These are phyloP conservation scores for Cerceris rybyensis DNA, from an alignment of 2,888 invertebrate species.

Conservation along the genomic window DNA sequence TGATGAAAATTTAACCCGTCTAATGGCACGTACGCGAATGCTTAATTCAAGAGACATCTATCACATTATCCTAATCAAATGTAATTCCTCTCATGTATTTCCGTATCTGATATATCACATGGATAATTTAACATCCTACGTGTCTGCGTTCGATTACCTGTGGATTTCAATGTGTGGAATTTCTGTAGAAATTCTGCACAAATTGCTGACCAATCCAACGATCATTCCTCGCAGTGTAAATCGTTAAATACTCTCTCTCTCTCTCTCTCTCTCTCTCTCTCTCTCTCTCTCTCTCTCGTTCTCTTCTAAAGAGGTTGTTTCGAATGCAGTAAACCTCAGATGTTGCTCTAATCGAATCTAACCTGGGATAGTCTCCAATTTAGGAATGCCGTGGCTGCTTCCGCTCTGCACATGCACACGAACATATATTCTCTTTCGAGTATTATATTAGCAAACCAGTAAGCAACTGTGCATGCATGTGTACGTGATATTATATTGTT, in stretches of 20 bases:
- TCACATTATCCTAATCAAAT: not conserved
- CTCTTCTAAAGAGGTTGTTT: conserved; percentile 15
- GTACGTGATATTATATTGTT: not conserved
- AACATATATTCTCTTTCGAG: conserved; percentile 29
- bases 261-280: too few species aligned
- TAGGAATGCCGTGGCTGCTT: conserved; percentile 62
- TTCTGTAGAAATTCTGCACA: not conserved
- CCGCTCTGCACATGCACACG: conserved; percentile 14
- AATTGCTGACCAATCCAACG: too few species aligned
- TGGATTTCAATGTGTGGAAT: conserved; percentile 1
- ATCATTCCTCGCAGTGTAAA: too few species aligned
- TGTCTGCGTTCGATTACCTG: too few species aligned
- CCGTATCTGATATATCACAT: not conserved
- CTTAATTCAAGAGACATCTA: too few species aligned
- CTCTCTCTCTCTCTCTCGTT: too few species aligned
- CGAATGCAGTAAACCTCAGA: conserved; percentile 38
- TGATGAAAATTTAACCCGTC: too few species aligned
- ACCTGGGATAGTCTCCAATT: conserved; percentile 56
- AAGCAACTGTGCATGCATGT: not conserved
- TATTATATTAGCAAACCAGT: not conserved
- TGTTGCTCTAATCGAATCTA: conserved; percentile 51
- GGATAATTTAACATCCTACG: not conserved
- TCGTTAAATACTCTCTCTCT: too few species aligned
- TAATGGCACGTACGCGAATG: too few species aligned
- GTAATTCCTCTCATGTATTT: not conserved